Base-by-base conservation (phyloP, 2,888 invertebrate species). In the Odontocolon sp. region DNA sequence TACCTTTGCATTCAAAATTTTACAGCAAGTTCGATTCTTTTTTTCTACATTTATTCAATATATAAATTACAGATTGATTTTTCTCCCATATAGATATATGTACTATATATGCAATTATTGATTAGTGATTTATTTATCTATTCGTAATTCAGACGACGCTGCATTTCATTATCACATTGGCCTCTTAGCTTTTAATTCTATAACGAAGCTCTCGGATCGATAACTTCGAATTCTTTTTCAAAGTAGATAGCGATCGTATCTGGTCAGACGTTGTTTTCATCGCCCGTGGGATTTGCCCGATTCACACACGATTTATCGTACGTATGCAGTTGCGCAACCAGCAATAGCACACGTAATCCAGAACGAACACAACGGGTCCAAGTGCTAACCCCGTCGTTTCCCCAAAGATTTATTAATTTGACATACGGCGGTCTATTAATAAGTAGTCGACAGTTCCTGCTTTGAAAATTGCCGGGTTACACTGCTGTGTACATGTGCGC, bases 391-490 rank as follows among this genome's bases (percentile, higher is more conserved):
- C 57, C 70, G 47, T 57, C 54, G 66, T 70, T 67, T 45, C n/a
- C 67, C 64, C 33, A 36, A 61, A 79, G 81, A 81, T 81, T 81
- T 80, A 81, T 81, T 80, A 81, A 81, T 81, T 81, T 80, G 81
- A 81, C 80, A 72, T 80, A 79, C 76, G 67, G 76, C 70, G 76
- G 74, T 80, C 80, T 81, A 80, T 81, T 80, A 80, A 81, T 81
- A 80, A 79, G 70, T 77, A 31, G 68, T 76, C 68, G 74, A 78
- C 78, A 80, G 80, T 81, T 80, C 77, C 74, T 80, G 81, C 78
- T 81, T 81, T 80, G 80, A 80, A 80, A 80, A 80, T 79, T 76
- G 47, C 72, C 68, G 61, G 69, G 61, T 77, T 68, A 57, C 47
- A 64, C 33, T 14, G 23, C 11, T 33, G 50, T n/a, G n/a, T n/a